Conservation (phyloP, 2,113 vertebrate genomes). For the Chrysochloris asiatica region DNA sequence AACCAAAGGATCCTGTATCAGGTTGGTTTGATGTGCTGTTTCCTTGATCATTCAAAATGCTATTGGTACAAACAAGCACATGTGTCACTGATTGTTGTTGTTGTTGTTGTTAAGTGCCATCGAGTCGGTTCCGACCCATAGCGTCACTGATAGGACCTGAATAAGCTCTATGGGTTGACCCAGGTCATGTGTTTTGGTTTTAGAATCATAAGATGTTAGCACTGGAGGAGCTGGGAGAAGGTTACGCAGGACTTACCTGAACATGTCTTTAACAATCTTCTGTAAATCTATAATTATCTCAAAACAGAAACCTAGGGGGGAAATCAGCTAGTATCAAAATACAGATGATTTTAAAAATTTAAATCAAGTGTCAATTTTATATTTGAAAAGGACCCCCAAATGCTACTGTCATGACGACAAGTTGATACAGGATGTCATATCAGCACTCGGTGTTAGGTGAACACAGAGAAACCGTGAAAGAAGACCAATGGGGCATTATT, state of each 20-base stretch:
- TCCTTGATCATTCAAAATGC: neutral
- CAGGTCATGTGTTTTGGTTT: neutral
- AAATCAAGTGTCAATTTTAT: neutral
- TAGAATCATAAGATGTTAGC: neutral
- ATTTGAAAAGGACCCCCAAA: neutral
- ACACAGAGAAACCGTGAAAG: neutral
- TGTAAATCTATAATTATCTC: neutral
- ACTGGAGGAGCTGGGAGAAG: neutral
- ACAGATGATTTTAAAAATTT: neutral
- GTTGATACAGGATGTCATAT: constrained; percentile 22
- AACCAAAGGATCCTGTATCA: neutral
- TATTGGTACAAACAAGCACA: neutral
- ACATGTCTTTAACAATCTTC: neutral
- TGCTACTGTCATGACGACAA: neutral
- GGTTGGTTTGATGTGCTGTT: neutral
- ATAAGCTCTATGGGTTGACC: neutral
- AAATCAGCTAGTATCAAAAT: neutral
- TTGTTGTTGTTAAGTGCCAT: too few species aligned
- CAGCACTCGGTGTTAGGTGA: neutral
- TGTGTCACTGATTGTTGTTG: neutral
- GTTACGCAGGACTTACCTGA: neutral
- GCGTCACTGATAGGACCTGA: neutral
- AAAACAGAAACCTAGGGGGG: neutral
- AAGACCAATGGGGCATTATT: neutral
- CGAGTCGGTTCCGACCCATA: too few species aligned